Base-by-base conservation (phyloP, 2,113 vertebrate genomes). In the Brachypteracias leptosomus region DNA sequence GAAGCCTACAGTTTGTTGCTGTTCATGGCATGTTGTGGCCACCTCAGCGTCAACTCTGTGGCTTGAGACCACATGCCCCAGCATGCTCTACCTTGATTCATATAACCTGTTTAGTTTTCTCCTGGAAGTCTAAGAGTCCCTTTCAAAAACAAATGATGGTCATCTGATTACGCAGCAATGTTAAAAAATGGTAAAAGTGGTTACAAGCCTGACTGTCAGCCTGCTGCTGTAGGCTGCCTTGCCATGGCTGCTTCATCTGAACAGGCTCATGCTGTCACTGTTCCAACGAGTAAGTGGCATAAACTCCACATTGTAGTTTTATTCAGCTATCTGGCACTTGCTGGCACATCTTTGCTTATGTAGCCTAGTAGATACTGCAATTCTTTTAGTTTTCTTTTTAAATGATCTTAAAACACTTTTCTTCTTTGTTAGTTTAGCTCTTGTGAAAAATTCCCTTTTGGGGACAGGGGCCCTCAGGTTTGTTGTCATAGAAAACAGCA, bases 281-380 rank as follows among this genome's bases (percentile, higher is more conserved):
- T 49, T 81, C 29, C 40, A 67, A 70, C 91, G 73, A 81, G 54
- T 71, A 65, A 38, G 67, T 55, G 73, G 36, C 74, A 49, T 68
- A 63, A 91, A 33, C 47, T 78, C 66, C 78, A 75, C 1, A 0
- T 65, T 31, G 38, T 74, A 40, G 62, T 82, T 95, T 75, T 57
- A 35, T 47, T 66, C 79, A 66, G 78, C 92, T 95, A 0, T 72
- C 76, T 93, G 79, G 85, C 92, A 91, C 58, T 94, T 83, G 38
- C 94, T 96, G 75, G 90, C 96, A 92, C 90, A 90, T 76, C 93
- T 93, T 90, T 94, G 97, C 98, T 98, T 96, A 57, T 2, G 54
- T 97, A 97, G 90, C 62, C 72, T 93, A n/a, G 54, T 96, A 95
- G 65, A 75, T 79, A 83, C 3, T 91, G 93, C 94, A 89, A 10